Percentiles rank a stretch among this genome's conserved stretches.
These are phyloP conservation scores for Philereme vetulata DNA, from an alignment of 2,888 invertebrate genomes.

Conservation along the genomic window DNA sequence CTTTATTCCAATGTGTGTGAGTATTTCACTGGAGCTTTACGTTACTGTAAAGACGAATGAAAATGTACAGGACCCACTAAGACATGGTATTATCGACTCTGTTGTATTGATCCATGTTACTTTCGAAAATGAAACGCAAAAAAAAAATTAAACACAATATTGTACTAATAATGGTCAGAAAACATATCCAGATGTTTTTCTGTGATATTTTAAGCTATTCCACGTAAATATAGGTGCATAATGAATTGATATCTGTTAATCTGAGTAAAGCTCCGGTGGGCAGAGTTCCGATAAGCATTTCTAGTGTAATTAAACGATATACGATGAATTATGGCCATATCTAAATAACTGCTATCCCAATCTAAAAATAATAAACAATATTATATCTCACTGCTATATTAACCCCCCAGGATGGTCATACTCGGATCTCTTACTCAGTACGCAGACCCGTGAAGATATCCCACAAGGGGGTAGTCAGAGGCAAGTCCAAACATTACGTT, in stretches of 20 bases:
- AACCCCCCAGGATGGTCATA: no score
- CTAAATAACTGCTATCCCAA: neutral
- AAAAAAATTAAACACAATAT: no score
- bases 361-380: neutral
- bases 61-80: slow-evolving; percentile 6
- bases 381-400: no score
- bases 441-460: no score
- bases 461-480: no score
- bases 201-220: no score
- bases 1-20: slow-evolving; percentile 23
- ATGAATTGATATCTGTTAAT: neutral
- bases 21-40: slow-evolving; percentile 34
- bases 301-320: slow-evolving; percentile 50
- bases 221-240: no score
- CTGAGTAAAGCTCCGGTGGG: slow-evolving; percentile 51
- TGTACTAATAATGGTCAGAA: no score
- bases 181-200: no score
- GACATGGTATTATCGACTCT: slow-evolving; percentile 10
- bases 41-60: slow-evolving; percentile 2
- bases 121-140: no score
- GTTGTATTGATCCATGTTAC: neutral
- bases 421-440: no score
- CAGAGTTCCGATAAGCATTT: slow-evolving; percentile 52
- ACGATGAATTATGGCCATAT: slow-evolving; percentile 39
- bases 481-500: no score